Conservation (phyloP, 2,888 invertebrate species). For the Platycnemis pennipes region DNA sequence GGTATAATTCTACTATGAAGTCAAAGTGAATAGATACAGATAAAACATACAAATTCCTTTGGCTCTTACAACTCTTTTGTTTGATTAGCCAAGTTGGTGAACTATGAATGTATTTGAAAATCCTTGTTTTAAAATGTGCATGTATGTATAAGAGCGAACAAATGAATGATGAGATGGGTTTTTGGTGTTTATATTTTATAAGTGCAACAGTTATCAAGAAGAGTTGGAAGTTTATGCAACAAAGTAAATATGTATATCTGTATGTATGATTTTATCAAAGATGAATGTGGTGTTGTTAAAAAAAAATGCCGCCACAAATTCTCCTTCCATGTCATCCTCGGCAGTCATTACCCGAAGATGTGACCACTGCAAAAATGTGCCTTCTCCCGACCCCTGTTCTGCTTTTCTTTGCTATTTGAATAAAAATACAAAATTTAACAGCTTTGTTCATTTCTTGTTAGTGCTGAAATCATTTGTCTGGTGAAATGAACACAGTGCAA, state of each 20-base stretch:
- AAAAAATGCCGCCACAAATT: not conserved
- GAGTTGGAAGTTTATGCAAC: not conserved
- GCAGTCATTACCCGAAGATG: constrained; percentile 38
- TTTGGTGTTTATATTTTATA: not conserved
- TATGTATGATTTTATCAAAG: not conserved
- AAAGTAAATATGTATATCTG: not conserved
- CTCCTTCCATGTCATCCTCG: constrained; percentile 55
- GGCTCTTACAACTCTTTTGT: not conserved
- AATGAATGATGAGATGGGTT: not conserved
- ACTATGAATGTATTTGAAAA: not conserved
- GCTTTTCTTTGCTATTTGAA: constrained; percentile 64
- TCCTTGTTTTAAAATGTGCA: constrained; percentile 7
- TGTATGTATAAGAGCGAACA: constrained; percentile 29
- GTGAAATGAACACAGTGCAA: too few species aligned
- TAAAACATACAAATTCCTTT: too few species aligned
- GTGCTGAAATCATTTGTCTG: too few species aligned
- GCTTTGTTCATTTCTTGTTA: not conserved
- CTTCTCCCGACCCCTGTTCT: constrained; percentile 54
- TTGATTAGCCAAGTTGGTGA: not conserved
- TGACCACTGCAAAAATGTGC: constrained; percentile 60
- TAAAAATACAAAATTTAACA: not conserved
- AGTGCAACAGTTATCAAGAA: not conserved
- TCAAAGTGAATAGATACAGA: too few species aligned
- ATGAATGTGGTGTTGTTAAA: constrained; percentile 17
- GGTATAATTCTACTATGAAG: too few species aligned